These are phyloP conservation scores for Drymodes brunneopygia DNA, from an alignment of 2,113 vertebrate genomes.

Conservation along the genomic window DNA sequence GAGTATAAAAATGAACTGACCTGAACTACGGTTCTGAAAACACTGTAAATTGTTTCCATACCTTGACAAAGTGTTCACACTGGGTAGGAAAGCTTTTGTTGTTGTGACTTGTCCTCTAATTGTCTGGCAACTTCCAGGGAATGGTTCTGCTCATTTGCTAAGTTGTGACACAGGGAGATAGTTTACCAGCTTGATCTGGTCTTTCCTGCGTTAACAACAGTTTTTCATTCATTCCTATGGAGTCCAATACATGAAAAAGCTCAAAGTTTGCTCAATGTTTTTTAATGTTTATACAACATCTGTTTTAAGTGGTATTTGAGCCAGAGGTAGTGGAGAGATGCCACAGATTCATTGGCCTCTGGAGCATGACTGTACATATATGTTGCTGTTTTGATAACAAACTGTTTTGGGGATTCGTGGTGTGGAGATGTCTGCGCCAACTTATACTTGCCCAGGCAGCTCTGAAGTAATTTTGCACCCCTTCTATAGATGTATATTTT, in stretches of 20 bases:
- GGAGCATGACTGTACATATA: rapidly evolving
- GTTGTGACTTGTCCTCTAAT: slow-evolving; percentile 20
- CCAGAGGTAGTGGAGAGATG: background rate
- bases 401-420: background rate
- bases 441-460: background rate
- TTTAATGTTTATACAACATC: background rate
- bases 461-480: background rate
- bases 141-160: background rate
- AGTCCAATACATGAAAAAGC: background rate
- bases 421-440: background rate
- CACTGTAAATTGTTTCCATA: slow-evolving; percentile 56
- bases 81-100: background rate
- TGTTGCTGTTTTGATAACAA: background rate
- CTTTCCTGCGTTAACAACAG: background rate
- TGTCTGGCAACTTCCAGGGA: background rate
- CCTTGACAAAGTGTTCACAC: slow-evolving; percentile 28
- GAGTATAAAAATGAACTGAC: slow-evolving; percentile 59
- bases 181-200: background rate
- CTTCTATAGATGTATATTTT: background rate
- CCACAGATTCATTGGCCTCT: background rate
- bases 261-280: background rate
- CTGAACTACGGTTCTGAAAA: slow-evolving; percentile 44
- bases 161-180: background rate
- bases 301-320: background rate
- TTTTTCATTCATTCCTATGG: background rate